phyloP scores from a whole-genome alignment of 1,140 invertebrate species.

The Galleria mellonella region DNA sequence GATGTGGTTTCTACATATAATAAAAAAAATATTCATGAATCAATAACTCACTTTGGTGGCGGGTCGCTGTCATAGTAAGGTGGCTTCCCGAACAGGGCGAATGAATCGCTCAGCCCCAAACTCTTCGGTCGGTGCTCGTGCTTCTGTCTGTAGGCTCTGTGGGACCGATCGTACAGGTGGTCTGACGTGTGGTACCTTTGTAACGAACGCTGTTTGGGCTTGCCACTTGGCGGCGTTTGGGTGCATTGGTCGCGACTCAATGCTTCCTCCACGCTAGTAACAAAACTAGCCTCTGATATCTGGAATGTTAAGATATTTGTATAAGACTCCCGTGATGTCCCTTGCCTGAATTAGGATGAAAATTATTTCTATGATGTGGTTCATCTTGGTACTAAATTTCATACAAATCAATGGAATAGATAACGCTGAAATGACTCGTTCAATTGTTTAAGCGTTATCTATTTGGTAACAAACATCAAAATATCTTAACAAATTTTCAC shows the following conservation, averaged over 20 bases:
- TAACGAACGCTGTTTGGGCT: constrained; percentile 42
- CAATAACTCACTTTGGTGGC: constrained; percentile 58
- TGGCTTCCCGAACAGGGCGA: constrained; percentile 45
- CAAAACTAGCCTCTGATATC: constrained; percentile 64
- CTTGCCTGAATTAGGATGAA: too few relatives aligned
- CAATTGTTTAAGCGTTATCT: too few relatives aligned
- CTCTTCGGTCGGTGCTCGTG: constrained; percentile 44
- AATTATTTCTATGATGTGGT: too few relatives aligned
- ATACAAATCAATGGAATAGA: too few relatives aligned
- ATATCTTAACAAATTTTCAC: too few relatives aligned
- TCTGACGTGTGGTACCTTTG: constrained; percentile 65
- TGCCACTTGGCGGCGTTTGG: constrained; percentile 58
- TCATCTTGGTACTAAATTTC: too few relatives aligned
- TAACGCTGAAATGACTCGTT: too few relatives aligned
- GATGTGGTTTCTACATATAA: too few relatives aligned
- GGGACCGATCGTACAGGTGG: constrained; percentile 49
- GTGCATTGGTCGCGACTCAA: constrained; percentile 52
- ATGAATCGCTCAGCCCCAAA: constrained; percentile 48
- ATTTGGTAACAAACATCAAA: too few relatives aligned
- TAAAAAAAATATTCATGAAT: too few relatives aligned
- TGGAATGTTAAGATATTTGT: constrained; percentile 19
- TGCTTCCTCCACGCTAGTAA: constrained; percentile 57
- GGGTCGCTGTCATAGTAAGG: constrained; percentile 47
- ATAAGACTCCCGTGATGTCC: too few relatives aligned
- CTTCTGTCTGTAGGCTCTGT: constrained; percentile 31